A percentile compares a stretch with the other conserved stretches of the same genome.
phyloP scores from a whole-genome alignment of 2,888 invertebrate genomes.

The Tholera decimalis region DNA sequence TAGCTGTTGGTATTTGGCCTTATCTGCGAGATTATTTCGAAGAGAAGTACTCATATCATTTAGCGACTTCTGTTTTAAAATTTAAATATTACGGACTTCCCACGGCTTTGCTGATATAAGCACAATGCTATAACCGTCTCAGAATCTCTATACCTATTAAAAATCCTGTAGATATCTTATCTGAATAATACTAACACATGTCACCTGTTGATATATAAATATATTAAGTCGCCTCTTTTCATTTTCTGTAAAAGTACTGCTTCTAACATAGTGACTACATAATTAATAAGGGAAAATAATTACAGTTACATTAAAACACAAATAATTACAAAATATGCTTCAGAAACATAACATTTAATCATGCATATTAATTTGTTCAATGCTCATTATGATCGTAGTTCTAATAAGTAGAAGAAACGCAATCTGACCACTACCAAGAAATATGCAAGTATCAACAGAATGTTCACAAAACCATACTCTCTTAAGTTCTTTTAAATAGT shows the following conservation, averaged over 20 bases:
- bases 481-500: not conserved
- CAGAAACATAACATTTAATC: slow-evolving; percentile 11
- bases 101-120: slow-evolving; percentile 19
- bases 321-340: too few relatives aligned
- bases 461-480: slow-evolving; percentile 30
- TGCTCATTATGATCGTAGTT: slow-evolving; percentile 14
- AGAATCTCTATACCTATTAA: slow-evolving; percentile 1
- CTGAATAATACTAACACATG: not conserved
- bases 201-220: not conserved
- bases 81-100: slow-evolving; percentile 21
- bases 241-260: not conserved
- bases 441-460: slow-evolving; percentile 25
- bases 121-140: slow-evolving; percentile 4
- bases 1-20: slow-evolving; percentile 13
- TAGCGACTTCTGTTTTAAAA: slow-evolving; percentile 17
- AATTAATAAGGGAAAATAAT: not conserved
- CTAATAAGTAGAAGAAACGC: slow-evolving; percentile 23
- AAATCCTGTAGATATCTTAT: not conserved
- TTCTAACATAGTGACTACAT: too few relatives aligned
- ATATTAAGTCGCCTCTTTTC: not conserved
- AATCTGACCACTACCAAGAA: slow-evolving; percentile 29
- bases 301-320: too few relatives aligned
- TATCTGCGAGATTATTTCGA: slow-evolving; percentile 7
- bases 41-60: slow-evolving; percentile 23
- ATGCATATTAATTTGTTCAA: slow-evolving; percentile 39